phyloP scores from a whole-genome alignment of 1,140 invertebrate genomes.

The Asbolus verrucosus region DNA sequence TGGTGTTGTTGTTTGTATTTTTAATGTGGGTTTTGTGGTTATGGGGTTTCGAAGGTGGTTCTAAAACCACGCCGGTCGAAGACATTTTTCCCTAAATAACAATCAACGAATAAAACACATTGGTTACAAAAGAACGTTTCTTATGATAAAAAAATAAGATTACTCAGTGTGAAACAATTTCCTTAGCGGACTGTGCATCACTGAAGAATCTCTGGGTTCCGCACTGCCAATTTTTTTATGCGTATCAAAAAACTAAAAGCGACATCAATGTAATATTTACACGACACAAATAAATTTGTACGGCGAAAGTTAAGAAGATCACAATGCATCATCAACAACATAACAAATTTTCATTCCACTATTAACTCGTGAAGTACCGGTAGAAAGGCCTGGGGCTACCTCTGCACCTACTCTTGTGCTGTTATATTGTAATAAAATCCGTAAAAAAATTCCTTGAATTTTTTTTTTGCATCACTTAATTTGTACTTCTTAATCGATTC shows the following conservation, averaged over 20 bases:
- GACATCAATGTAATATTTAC: neutral
- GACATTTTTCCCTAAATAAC: constrained; percentile 51
- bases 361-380: neutral
- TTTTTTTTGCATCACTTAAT: no score
- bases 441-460: no score
- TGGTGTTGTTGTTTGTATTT: constrained; percentile 48
- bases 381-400: neutral
- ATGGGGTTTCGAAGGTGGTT: constrained; percentile 48
- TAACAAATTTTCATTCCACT: neutral
- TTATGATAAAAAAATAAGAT: no score
- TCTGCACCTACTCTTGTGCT: neutral
- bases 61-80: constrained; percentile 48
- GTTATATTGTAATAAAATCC: no score
- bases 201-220: no score
- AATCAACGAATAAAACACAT: neutral
- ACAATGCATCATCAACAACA: neutral
- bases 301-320: constrained; percentile 1
- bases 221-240: neutral
- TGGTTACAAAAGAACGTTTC: no score
- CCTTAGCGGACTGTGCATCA: no score
- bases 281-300: constrained; percentile 7
- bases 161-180: no score
- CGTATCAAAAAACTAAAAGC: no score
- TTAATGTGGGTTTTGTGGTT: constrained; percentile 42
- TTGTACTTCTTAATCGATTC: no score